phyloP scores from a whole-genome alignment of 2,797 vertebrate species.

The Gila robusta region DNA sequence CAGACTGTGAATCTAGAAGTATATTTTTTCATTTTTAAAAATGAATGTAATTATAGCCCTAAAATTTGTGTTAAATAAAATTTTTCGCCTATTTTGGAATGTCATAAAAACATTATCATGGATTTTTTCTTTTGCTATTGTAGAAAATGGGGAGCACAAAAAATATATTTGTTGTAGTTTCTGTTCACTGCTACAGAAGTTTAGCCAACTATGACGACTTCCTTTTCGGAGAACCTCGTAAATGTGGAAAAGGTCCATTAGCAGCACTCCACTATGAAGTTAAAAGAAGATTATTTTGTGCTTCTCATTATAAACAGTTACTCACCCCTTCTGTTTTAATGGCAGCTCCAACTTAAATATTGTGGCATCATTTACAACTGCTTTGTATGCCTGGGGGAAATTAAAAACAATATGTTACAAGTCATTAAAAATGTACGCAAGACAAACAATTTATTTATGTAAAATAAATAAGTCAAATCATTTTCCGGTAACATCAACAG shows the following conservation, averaged over 20 bases:
- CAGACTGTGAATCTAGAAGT: background rate
- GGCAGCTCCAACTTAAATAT: conserved; percentile 99
- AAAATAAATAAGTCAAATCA: background rate
- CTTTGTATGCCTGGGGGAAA: conserved; percentile 91
- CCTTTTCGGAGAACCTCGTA: background rate
- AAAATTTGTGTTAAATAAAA: background rate
- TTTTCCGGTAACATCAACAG: background rate
- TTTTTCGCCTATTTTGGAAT: background rate
- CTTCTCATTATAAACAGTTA: background rate
- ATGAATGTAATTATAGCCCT: background rate
- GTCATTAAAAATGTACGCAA: background rate
- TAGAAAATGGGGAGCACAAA: background rate
- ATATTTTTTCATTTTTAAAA: background rate
- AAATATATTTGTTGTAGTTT: background rate
- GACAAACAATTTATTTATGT: background rate
- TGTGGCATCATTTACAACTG: conserved; percentile 98
- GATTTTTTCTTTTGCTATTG: background rate
- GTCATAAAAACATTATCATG: background rate
- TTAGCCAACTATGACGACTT: background rate
- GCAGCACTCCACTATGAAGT: background rate
- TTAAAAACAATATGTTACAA: background rate
- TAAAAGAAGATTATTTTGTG: background rate
- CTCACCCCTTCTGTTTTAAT: conserved; percentile 98
- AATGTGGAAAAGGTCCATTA: background rate
- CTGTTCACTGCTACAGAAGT: background rate